Evolutionary conservation across 2,888 invertebrate genomes (phyloP).

Genomic region (Pomacea canaliculata): DNA sequence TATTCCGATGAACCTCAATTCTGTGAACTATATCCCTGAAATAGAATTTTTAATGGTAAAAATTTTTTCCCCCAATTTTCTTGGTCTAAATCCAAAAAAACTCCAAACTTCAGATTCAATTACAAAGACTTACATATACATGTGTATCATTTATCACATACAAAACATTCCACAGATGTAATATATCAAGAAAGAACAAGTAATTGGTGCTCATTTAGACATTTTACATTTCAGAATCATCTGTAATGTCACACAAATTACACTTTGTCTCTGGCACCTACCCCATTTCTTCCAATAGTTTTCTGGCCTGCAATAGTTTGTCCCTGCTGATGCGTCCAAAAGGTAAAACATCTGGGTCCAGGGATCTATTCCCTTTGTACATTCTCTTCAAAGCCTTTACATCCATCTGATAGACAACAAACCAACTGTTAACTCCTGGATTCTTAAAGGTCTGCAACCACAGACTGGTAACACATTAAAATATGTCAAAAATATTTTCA

Average conservation of each 20-base stretch:
- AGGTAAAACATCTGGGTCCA: slow-evolving; percentile 55
- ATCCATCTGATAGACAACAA: slow-evolving; percentile 43
- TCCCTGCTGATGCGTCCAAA: slow-evolving; percentile 63
- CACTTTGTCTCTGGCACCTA: slow-evolving; percentile 16
- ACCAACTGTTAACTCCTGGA: background rate
- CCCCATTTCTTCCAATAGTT: slow-evolving; percentile 60
- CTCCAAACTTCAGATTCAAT: no score
- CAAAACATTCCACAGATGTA: no score
- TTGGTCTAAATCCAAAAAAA: no score
- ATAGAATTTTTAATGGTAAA: slow-evolving; percentile 4
- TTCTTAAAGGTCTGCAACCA: no score
- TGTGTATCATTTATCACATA: no score
- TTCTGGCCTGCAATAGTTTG: slow-evolving; percentile 60
- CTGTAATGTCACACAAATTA: no score
- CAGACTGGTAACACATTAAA: no score
- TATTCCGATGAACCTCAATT: slow-evolving; percentile 19
- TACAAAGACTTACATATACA: no score
- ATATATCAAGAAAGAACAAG: no score
- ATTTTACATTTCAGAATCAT: no score
- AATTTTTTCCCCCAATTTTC: background rate
- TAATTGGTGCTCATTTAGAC: no score
- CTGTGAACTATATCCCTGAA: slow-evolving; percentile 20
- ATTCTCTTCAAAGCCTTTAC: slow-evolving; percentile 44
- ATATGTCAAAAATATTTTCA: no score
- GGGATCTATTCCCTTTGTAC: slow-evolving; percentile 32